Conservation (phyloP, 2,797 vertebrate genomes). For the Acanthurus tractus region DNA sequence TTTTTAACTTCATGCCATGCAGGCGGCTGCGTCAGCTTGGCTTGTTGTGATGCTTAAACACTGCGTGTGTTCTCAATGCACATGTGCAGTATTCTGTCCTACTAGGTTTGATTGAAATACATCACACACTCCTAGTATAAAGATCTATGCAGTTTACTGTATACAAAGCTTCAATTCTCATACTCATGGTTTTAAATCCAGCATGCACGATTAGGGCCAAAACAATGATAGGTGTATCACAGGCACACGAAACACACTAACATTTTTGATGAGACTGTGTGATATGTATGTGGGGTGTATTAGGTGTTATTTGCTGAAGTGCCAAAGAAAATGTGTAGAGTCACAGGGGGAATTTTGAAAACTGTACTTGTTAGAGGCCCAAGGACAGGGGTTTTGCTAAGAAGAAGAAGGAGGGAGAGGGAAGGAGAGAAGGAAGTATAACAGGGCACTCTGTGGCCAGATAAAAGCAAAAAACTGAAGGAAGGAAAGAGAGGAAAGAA, state of each 20-base stretch:
- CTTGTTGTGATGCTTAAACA: too few species aligned
- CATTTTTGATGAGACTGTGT: constrained; percentile 6
- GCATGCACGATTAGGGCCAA: neutral
- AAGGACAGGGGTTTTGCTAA: constrained; percentile 8
- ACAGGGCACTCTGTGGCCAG: constrained; percentile 12
- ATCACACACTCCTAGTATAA: neutral
- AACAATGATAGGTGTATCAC: neutral
- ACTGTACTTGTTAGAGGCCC: constrained; percentile 29
- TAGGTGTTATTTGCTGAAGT: constrained; percentile 1
- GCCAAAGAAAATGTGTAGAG: constrained; percentile 34
- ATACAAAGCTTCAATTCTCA: neutral
- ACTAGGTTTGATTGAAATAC: too few species aligned
- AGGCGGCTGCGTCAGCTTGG: too few species aligned
- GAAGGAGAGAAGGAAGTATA: constrained; percentile 29
- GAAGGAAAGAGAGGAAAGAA: constrained; percentile 50
- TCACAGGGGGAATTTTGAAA: constrained; percentile 9
- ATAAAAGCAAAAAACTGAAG: constrained; percentile 48
- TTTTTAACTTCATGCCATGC: too few species aligned
- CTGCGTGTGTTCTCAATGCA: too few species aligned
- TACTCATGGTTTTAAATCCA: constrained; percentile 7
- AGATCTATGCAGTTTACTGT: neutral
- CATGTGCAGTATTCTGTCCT: too few species aligned
- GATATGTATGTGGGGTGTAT: constrained; percentile 8
- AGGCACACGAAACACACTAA: neutral
- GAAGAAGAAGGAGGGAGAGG: neutral